Percentiles rank a stretch among this genome's conserved stretches.
Evolutionary conservation across 1,140 invertebrate species (phyloP).

Genomic region (Philaenus spumarius): DNA sequence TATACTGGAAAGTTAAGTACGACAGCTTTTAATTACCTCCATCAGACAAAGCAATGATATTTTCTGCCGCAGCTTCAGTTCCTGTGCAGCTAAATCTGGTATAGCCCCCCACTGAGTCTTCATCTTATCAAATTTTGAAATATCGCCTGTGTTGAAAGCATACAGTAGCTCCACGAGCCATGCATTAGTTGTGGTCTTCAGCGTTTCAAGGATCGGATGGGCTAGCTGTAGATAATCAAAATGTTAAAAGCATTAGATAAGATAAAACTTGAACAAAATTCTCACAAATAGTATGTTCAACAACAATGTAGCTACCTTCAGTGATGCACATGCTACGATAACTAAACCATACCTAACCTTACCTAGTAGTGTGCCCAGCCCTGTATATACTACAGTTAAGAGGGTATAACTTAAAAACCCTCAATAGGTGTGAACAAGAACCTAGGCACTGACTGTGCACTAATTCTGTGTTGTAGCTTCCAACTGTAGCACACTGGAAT

Average conservation of each 20-base stretch:
- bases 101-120: slow-evolving; percentile 75
- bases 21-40: too few relatives aligned
- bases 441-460: too few relatives aligned
- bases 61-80: slow-evolving; percentile 81
- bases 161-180: slow-evolving; percentile 88
- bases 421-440: too few relatives aligned
- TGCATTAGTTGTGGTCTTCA: slow-evolving; percentile 72
- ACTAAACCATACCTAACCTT: too few relatives aligned
- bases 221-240: slow-evolving; percentile 55
- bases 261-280: not conserved
- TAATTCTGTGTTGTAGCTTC: too few relatives aligned
- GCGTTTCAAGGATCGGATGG: slow-evolving; percentile 84
- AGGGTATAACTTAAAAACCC: too few relatives aligned
- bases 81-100: slow-evolving; percentile 79
- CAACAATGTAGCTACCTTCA: too few relatives aligned
- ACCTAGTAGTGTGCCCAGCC: too few relatives aligned
- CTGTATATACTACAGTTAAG: not conserved
- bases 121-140: slow-evolving; percentile 75
- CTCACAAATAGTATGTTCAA: too few relatives aligned
- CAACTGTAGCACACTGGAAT: too few relatives aligned
- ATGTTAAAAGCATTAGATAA: not conserved
- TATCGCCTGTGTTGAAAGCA: slow-evolving; percentile 90
- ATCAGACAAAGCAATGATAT: slow-evolving; percentile 93
- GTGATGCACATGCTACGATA: too few relatives aligned
- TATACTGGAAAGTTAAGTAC: too few relatives aligned